Conservation (phyloP, 2,797 vertebrate genomes). For the Podarcis siculus region DNA sequence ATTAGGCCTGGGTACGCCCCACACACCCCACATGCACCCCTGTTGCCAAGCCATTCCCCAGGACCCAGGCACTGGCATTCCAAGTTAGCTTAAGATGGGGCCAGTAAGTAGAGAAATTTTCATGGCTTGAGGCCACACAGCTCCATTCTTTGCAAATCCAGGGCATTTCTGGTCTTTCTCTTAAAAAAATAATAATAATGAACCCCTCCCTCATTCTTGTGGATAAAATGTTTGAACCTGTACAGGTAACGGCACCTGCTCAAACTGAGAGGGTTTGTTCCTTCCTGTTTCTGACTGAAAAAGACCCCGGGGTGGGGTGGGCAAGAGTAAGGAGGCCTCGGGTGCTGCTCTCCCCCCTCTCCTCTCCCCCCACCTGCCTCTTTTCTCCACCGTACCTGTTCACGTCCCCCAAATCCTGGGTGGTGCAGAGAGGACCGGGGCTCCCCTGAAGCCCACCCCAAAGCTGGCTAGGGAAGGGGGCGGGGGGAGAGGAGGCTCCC, state of each 20-base stretch:
- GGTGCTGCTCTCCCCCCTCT: accelerated
- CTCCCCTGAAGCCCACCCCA: background rate
- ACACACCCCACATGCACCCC: no score
- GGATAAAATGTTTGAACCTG: background rate
- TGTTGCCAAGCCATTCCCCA: no score
- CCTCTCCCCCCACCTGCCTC: background rate
- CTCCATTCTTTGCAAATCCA: background rate
- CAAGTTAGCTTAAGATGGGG: background rate
- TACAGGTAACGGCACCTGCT: background rate
- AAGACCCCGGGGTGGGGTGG: no score
- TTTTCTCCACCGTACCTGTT: no score
- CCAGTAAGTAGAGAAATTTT: background rate
- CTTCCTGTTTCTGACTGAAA: background rate
- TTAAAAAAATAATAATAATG: no score
- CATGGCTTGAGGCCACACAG: no score
- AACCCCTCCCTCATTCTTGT: background rate
- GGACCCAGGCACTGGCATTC: no score
- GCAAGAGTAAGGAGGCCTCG: no score
- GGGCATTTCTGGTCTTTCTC: background rate
- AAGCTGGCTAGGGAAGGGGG: background rate
- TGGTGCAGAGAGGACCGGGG: no score
- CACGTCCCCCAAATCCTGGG: background rate
- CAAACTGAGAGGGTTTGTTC: background rate
- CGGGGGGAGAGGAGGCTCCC: accelerated
- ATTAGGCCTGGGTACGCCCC: no score